Evolutionary conservation across 2,888 invertebrate genomes (phyloP).

Genomic region (Cybosia mesomella): DNA sequence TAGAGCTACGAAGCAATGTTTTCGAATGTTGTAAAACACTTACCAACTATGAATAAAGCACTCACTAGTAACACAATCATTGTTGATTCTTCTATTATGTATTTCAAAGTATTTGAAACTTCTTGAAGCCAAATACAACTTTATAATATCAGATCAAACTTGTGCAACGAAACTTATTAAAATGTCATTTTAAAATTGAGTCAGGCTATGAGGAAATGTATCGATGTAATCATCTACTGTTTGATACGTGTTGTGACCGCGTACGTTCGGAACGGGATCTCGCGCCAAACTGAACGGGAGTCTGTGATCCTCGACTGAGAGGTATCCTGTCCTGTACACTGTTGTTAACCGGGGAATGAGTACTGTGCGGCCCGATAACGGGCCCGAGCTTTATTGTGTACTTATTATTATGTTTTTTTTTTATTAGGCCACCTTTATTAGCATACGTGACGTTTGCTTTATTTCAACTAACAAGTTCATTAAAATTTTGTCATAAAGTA

Average conservation of each 20-base stretch:
- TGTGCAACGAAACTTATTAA: background rate
- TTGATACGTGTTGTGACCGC: slow-evolving; percentile 25
- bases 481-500: background rate
- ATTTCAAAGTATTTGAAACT: background rate
- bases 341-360: slow-evolving; percentile 19
- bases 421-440: background rate
- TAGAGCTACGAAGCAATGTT: background rate
- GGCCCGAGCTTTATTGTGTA: slow-evolving; percentile 17
- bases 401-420: slow-evolving; percentile 16
- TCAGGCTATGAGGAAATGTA: background rate
- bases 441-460: background rate
- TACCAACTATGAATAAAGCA: slow-evolving; percentile 47
- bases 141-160: background rate
- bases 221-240: slow-evolving; percentile 11
- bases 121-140: background rate
- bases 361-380: slow-evolving; percentile 31
- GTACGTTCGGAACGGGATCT: slow-evolving; percentile 48
- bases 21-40: slow-evolving; percentile 23
- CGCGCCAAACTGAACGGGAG: slow-evolving; percentile 56
- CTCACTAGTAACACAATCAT: slow-evolving; percentile 44
- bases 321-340: slow-evolving; percentile 35
- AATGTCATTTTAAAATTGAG: background rate
- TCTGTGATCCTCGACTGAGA: slow-evolving; percentile 25
- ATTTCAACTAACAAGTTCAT: background rate
- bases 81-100: slow-evolving; percentile 5